Evolutionary conservation across 2,113 vertebrate genomes (phyloP).

Genomic region (Laterallus jamaicensis): DNA sequence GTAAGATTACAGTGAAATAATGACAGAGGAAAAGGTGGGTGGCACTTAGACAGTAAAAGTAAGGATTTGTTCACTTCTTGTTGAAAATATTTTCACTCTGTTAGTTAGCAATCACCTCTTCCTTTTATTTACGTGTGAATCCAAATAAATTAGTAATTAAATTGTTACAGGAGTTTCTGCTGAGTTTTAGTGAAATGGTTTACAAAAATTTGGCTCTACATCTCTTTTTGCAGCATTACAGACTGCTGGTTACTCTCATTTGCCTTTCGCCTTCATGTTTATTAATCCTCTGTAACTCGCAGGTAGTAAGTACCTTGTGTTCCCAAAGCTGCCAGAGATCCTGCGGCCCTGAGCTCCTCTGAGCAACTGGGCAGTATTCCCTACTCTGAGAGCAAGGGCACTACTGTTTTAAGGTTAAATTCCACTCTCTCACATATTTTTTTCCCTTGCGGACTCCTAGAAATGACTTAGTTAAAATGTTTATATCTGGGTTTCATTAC

Average conservation of each 20-base stretch:
- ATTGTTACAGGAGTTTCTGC: background rate
- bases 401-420: background rate
- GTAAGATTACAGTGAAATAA: background rate
- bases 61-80: background rate
- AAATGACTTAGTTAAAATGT: background rate
- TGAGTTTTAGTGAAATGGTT: background rate
- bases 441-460: background rate
- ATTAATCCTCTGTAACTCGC: background rate
- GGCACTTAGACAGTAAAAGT: background rate
- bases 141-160: background rate
- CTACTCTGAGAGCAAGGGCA: background rate
- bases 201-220: background rate
- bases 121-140: background rate
- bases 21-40: background rate
- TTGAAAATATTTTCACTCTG: background rate
- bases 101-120: background rate
- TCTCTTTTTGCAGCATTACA: background rate
- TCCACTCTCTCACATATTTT: background rate
- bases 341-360: background rate
- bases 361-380: background rate
- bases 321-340: background rate
- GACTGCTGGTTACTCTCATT: background rate
- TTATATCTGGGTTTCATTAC: background rate
- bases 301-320: too few species aligned
- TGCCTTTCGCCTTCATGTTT: background rate